Evolutionary conservation across 2,113 vertebrate genomes (phyloP), one percentile per base, ranked within the genome.

Genomic region (Nicator chloris): DNA sequence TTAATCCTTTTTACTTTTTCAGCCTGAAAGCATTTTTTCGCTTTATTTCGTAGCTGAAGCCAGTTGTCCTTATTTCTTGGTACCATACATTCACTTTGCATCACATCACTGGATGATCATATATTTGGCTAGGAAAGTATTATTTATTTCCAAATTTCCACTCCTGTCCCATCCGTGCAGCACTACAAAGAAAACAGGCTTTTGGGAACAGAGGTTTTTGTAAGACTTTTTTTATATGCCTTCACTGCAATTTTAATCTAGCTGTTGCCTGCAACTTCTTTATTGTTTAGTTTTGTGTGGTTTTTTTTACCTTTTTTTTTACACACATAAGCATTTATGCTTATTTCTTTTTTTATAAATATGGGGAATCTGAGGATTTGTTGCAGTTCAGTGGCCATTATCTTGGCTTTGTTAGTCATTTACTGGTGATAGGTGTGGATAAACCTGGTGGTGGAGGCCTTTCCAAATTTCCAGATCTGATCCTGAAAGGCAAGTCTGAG

Each of bases 401-500:
- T 23, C 63, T 88, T 78, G 60, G 23, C 50, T 27, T 71, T 8
- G 2, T 87, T 56, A 63, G 72, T 75, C 18, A 17, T 87, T 96
- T 81, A 33, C 49, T 84, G 72, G 59, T 83, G 68, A 40, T 50
- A 86, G 72, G 18, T 92, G 3, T 49, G 53, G 92, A 45, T 81
- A 80, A 64, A 49, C 39, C 66, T 80, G n/a, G 24, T 85, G 77
- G 10, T 19, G 45, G 66, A 26, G 30, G 11, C n/a, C 70, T 56
- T 60, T 92, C 53, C 31, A 33, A 3, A 27, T 82, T 91, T 91
- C 47, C 68, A 87, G 37, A 78, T 79, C 64, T 81, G 53, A 42
- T 66, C 42, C 92, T 84, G 57, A 93, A 94, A 93, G 71, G 75
- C 76, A 69, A 85, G 77, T n/a, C 75, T 96, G 80, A 90, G 92